Base-by-base conservation (phyloP, 2,888 invertebrate species). In the Oscheius sp. region DNA sequence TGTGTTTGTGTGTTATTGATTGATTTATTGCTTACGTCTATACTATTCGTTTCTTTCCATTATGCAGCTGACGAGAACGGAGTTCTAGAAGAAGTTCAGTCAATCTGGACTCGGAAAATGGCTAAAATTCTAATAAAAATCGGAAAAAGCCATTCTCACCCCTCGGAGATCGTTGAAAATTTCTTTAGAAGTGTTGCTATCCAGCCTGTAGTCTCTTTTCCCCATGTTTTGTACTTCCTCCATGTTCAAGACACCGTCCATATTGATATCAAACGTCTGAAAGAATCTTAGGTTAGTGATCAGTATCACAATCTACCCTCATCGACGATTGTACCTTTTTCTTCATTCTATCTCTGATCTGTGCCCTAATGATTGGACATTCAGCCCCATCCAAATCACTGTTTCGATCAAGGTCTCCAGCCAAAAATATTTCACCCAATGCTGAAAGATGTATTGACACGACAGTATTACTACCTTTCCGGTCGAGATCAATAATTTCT, bases 341-440 rank as follows among this genome's bases (percentile, higher is more conserved):
- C 33, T 22, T 57, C 66, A 66, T 66, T n/a, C 20, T 56, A 38
- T 66, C 66, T 33, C 66, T 56, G 32, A 66, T 17, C 26, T 44
- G 41, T 5, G 41, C 8, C 9, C 66, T n/a, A 17, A 66, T 44
- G 20, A 66, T 41, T 9, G 57, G 57, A 24, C 66, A 66, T 24
- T 66, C 66, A 17, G 24, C 33, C n/a, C 66, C 66, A 30, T 66
- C 66, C 30, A 66, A 26, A 47, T 66, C 66, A n/a, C 66, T 66
- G 57, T 66, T 66, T 45, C 49, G 56, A 47, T 66, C 66, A 8
- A 44, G 22, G 26, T 66, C 66, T 6, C 57, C 66, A 22, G 66
- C 41, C 20, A 66, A 45, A 57, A 66, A 66, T n/a, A 66, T 57
- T 4, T 45, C 36, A 2, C 36, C 28, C 66, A 66, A 22, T 17